Evolutionary conservation across 2,797 vertebrate genomes (phyloP).

Genomic region (Bovichtus variegatus): DNA sequence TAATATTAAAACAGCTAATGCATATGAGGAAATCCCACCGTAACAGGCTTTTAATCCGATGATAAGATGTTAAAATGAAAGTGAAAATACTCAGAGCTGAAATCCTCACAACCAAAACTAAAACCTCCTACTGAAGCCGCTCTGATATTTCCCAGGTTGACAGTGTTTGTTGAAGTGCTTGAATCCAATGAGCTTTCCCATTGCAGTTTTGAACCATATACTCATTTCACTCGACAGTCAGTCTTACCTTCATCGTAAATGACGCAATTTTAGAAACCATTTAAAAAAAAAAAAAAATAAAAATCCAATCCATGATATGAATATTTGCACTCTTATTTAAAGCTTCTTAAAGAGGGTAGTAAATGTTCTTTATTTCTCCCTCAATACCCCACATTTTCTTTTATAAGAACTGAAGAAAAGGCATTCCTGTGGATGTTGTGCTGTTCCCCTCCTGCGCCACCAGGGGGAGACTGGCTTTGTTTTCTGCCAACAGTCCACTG

Average conservation of each 20-base stretch:
- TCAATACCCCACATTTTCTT: not conserved
- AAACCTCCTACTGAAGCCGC: constrained; percentile 29
- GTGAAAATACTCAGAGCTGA: constrained; percentile 19
- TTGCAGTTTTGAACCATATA: constrained; percentile 4
- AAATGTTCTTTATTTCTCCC: not conserved
- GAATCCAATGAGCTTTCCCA: constrained; percentile 35
- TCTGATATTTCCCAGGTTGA: constrained; percentile 3
- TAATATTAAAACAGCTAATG: constrained; percentile 6
- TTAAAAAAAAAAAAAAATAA: no score
- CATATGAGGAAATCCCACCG: constrained; percentile 12
- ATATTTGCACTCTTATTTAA: not conserved
- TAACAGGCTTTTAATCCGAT: constrained; percentile 26
- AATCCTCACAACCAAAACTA: constrained; percentile 49
- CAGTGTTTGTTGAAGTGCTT: constrained; percentile 19
- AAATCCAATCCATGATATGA: not conserved
- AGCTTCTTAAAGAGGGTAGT: constrained; percentile 15
- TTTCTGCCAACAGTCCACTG: constrained; percentile 23
- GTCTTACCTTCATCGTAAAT: constrained; percentile 6
- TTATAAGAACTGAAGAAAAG: constrained; percentile 2
- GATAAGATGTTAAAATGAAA: constrained; percentile 25
- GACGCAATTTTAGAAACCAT: not conserved
- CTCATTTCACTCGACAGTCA: not conserved
- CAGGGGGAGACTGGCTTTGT: constrained; percentile 54
- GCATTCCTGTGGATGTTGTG: constrained; percentile 38
- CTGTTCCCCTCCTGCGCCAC: constrained; percentile 59